phyloP scores from a whole-genome alignment of 2,797 vertebrate species.

The Buceros bicornis region DNA sequence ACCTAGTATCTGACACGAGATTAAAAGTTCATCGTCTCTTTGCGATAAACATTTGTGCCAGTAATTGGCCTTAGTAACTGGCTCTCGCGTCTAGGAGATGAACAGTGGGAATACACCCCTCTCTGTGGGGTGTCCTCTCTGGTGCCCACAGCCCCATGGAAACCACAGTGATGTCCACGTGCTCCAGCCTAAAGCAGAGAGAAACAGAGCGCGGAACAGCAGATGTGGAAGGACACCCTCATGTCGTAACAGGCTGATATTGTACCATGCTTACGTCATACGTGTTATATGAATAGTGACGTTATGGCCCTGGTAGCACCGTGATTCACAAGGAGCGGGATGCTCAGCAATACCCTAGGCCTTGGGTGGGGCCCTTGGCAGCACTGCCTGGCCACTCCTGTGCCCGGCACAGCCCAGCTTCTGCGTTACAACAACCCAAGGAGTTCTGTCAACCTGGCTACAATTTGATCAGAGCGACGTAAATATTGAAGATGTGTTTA shows the following conservation, averaged over 20 bases:
- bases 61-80: not conserved
- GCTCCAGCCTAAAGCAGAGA: not conserved
- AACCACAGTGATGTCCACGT: accelerated
- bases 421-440: too few species aligned
- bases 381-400: not conserved
- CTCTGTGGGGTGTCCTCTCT: not conserved
- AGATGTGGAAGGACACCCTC: not conserved
- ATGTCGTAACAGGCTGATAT: accelerated
- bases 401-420: not conserved
- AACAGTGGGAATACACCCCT: not conserved
- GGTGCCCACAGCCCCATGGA: not conserved
- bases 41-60: not conserved
- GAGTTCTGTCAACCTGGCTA: too few species aligned
- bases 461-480: not conserved
- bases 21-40: not conserved
- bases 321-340: accelerated
- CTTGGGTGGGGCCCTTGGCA: too few species aligned
- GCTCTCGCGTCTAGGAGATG: not conserved
- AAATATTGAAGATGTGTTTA: not conserved
- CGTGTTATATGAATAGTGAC: not conserved
- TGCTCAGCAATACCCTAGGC: accelerated
- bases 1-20: not conserved
- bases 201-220: not conserved
- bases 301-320: not conserved
- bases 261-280: not conserved